Base-by-base conservation (phyloP, 2,113 vertebrate species). In the Mohoua ochrocephala region DNA sequence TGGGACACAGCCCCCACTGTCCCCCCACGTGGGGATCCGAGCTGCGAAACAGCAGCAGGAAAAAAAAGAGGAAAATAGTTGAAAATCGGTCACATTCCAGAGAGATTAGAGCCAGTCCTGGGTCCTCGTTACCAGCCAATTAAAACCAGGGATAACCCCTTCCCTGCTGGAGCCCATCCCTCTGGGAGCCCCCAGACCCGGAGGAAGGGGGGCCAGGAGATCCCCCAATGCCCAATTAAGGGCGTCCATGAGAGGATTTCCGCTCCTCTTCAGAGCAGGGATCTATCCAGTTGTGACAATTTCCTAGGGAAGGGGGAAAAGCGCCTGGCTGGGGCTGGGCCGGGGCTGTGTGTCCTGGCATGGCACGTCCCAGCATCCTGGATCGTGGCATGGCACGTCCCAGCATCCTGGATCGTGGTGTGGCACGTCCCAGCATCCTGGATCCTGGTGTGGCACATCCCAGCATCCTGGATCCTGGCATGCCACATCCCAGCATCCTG, bases 31-130 rank as follows among this genome's bases (percentile, higher is more conserved):
- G 68, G 31, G 35, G 67, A 73, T 19, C 59, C 4, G 44, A 73
- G 76, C 76, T 65, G 50, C 19, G 44, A 74, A 89, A 89, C 44
- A 67, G 59, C 68, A 67, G 59, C 3, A 7, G n/a, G 22, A 57
- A 11, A 37, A 67, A 67, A 15, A 33, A 9, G 13, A 35, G 53
- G 59, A 83, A 95, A 95, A 91, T 68, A 91, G 86, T 96, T 95
- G 97, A 95, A 31, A 98, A 98, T 97, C 95, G 77, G 98, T 98
- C 97, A 93, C 98, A 98, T 98, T 98, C 98, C 98, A 98, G 95
- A 97, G 97, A 98, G 98, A 98, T 98, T 98, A 98, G 96, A 97
- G 89, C 94, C 88, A 95, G 97, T 85, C 93, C 89, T n/a, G 37
- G 89, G 81, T 91, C 97, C 98, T 96, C 59, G 56, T 97, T 95